Conservation (phyloP, 2,888 invertebrate genomes). For the Zaprionus bogoriensis region DNA sequence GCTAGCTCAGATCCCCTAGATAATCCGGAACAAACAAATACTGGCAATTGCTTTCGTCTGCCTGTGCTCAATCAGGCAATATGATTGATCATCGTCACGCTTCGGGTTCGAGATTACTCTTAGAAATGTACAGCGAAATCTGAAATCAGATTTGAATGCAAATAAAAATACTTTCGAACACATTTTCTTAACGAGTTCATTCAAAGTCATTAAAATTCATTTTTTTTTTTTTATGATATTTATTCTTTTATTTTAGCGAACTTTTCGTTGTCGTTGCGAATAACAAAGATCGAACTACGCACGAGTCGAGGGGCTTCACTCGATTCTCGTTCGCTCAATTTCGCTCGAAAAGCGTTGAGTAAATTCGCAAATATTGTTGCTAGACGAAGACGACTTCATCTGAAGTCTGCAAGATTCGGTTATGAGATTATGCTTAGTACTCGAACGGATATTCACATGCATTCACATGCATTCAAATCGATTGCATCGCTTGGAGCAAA, state of each 20-base stretch:
- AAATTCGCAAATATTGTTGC: background rate
- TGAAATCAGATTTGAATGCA: constrained; percentile 38
- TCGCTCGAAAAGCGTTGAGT: background rate
- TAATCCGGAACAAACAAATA: constrained; percentile 30
- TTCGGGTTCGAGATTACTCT: constrained; percentile 14
- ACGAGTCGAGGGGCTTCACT: background rate
- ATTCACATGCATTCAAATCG: constrained; percentile 44
- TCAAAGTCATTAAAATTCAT: constrained; percentile 13
- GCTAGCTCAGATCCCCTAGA: constrained; percentile 36
- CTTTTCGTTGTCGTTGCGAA: background rate
- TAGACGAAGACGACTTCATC: background rate
- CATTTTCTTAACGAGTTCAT: constrained; percentile 52
- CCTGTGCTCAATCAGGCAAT: constrained; percentile 60
- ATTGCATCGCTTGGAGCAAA: constrained; percentile 41
- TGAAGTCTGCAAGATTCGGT: background rate
- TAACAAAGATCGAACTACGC: constrained; percentile 4
- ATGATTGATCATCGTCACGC: constrained; percentile 64
- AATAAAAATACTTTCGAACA: constrained; percentile 34
- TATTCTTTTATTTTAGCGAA: constrained; percentile 4
- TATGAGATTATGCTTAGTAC: background rate
- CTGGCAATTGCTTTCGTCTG: constrained; percentile 41
- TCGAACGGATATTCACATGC: background rate
- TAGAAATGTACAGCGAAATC: constrained; percentile 14
- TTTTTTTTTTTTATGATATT: constrained; percentile 11
- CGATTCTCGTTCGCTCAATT: background rate